Evolutionary conservation across 2,888 invertebrate species (phyloP).

Genomic region (Idaea straminata): DNA sequence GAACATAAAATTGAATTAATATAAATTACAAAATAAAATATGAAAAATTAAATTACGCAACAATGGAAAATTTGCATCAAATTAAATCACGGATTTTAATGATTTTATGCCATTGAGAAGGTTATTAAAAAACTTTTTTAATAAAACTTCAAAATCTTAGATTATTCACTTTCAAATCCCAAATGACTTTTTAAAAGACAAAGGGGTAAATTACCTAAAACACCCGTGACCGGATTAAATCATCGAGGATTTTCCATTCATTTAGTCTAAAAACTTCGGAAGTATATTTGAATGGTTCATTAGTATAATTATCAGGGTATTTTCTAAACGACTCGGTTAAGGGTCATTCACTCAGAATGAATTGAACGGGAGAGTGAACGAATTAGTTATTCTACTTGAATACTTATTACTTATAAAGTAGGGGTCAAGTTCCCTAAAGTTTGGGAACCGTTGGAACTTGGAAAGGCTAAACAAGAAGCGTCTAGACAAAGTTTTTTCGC

Average conservation of each 20-base stretch:
- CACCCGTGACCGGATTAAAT: not conserved
- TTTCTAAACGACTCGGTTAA: constrained; percentile 11
- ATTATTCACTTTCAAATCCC: not conserved
- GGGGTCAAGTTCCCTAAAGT: constrained; percentile 13
- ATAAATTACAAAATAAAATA: too few species aligned
- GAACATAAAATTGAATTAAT: too few species aligned
- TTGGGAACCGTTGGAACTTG: constrained; percentile 9
- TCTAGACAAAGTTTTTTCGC: constrained; percentile 22
- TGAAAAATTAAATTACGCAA: too few species aligned
- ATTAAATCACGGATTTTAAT: not conserved
- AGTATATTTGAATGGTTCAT: constrained; percentile 12
- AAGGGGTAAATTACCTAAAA: constrained; percentile 3
- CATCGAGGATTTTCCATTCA: constrained; percentile 2
- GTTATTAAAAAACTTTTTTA: not conserved
- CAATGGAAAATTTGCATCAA: not conserved
- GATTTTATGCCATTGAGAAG: not conserved
- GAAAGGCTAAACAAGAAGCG: constrained; percentile 14
- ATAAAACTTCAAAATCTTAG: not conserved
- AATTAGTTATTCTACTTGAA: constrained; percentile 25
- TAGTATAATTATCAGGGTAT: constrained; percentile 15
- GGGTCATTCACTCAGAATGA: constrained; percentile 9
- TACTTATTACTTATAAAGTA: constrained; percentile 19
- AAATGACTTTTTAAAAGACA: constrained; percentile 1
- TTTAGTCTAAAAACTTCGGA: constrained; percentile 2
- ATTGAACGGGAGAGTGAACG: constrained; percentile 7